These are phyloP conservation scores for Seira ritae DNA, from an alignment of 2,888 invertebrate species.

Conservation along the genomic window DNA sequence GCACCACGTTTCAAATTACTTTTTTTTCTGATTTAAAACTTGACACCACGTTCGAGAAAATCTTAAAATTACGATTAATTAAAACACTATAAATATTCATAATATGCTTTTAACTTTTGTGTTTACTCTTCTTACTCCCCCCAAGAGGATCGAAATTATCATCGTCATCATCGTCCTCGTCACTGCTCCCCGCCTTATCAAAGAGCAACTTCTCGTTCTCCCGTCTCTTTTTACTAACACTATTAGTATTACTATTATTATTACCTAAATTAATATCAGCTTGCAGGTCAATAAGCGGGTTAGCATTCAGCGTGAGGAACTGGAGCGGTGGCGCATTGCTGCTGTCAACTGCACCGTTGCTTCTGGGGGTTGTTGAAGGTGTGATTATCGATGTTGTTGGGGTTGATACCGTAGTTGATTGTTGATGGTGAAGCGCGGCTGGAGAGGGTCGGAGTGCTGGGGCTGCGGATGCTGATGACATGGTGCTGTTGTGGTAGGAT, in stretches of 20 bases:
- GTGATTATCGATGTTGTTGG: conserved; percentile 17
- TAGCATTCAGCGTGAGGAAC: conserved; percentile 38
- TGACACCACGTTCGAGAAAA: no score
- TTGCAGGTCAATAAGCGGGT: conserved; percentile 41
- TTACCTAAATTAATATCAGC: no score
- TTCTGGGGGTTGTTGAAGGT: conserved; percentile 16
- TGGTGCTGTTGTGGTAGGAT: conserved; percentile 21
- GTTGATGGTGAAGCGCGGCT: no score
- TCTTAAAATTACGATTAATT: no score
- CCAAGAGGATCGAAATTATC: conserved; percentile 31
- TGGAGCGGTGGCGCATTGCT: background rate
- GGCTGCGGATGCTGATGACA: conserved; percentile 1
- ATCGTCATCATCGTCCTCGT: conserved; percentile 26
- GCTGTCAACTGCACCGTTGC: conserved; percentile 29
- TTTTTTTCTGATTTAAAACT: no score
- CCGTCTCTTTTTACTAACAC: background rate
- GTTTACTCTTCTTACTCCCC: conserved; percentile 2
- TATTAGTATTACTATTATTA: no score
- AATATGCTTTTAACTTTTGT: no score
- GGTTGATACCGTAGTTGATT: no score
- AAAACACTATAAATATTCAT: no score
- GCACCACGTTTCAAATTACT: no score
- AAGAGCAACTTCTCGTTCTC: conserved; percentile 29
- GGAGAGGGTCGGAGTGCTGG: background rate
- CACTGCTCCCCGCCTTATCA: background rate